Evolutionary conservation across 92 coral and sea anemone species (phyloP).

Genomic region (Siderastrea radians): DNA sequence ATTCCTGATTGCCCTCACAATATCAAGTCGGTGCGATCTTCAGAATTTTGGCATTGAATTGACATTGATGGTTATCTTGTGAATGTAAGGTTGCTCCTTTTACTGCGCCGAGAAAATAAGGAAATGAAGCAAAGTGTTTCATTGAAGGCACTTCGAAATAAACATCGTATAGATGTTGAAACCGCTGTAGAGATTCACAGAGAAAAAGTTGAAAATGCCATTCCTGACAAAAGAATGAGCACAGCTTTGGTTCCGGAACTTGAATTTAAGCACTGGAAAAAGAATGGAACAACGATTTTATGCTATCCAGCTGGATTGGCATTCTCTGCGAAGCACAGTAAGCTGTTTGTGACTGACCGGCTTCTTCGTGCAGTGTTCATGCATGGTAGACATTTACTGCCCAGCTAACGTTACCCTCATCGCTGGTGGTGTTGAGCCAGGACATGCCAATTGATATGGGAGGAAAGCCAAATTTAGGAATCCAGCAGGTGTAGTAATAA

Average conservation of each 20-base stretch:
- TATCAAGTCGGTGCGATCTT: constrained; percentile 72
- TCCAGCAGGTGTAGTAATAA: too few species aligned
- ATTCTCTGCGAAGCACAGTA: constrained; percentile 66
- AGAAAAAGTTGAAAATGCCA: constrained; percentile 32
- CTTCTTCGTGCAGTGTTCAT: constrained; percentile 51
- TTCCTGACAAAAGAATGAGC: constrained; percentile 36
- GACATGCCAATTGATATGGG: constrained; percentile 65
- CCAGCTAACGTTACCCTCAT: constrained; percentile 66
- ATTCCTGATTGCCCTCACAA: constrained; percentile 77
- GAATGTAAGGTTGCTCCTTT: constrained; percentile 56
- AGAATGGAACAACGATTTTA: constrained; percentile 25
- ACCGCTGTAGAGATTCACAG: constrained; percentile 53
- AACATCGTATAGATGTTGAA: constrained; percentile 64
- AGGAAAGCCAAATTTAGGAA: constrained; percentile 57
- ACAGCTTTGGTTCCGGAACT: constrained; percentile 60
- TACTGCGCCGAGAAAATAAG: constrained; percentile 50
- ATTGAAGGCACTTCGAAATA: constrained; percentile 31
- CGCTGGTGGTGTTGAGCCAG: constrained; percentile 66
- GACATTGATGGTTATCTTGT: constrained; percentile 46
- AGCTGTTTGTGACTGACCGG: constrained; percentile 62
- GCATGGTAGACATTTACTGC: constrained; percentile 71
- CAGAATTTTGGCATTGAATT: constrained; percentile 71
- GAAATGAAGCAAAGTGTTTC: constrained; percentile 48
- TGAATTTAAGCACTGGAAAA: constrained; percentile 63
- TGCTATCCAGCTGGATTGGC: constrained; percentile 57